Evolutionary conservation across 2,888 invertebrate genomes (phyloP).

Genomic region (Hydriomena furcata): DNA sequence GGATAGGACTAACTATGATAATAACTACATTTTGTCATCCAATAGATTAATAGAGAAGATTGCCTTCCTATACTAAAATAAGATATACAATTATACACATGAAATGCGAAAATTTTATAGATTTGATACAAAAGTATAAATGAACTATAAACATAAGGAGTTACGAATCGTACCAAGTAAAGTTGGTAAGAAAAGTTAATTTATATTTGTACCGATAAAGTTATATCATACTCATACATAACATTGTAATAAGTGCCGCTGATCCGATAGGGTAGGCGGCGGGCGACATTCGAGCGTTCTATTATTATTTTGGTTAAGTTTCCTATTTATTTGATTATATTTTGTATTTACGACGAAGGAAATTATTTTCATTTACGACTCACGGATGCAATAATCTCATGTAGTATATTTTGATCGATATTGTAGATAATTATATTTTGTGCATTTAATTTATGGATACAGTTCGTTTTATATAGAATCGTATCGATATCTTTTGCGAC

Average conservation of each 20-base stretch:
- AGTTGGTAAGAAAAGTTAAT: constrained; percentile 29
- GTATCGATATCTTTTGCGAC: constrained; percentile 48
- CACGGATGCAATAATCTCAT: constrained; percentile 46
- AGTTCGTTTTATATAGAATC: constrained; percentile 50
- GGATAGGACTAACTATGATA: not conserved
- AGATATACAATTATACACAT: no score
- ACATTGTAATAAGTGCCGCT: no score
- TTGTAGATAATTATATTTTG: constrained; percentile 42
- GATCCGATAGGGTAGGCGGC: no score
- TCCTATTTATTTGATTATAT: constrained; percentile 41
- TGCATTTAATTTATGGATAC: constrained; percentile 20
- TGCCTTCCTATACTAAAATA: constrained; percentile 50
- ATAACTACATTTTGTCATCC: constrained; percentile 20
- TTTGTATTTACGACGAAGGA: constrained; percentile 17
- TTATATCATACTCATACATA: constrained; percentile 25
- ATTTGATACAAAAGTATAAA: constrained; percentile 55
- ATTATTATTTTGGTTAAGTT: constrained; percentile 22
- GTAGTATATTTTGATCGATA: constrained; percentile 35
- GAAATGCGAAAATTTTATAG: constrained; percentile 53
- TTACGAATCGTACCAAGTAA: constrained; percentile 22
- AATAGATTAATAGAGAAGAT: constrained; percentile 33
- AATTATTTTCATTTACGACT: constrained; percentile 38
- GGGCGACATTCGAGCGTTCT: not conserved
- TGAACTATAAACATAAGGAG: constrained; percentile 35
- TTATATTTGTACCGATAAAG: constrained; percentile 34